Evolutionary conservation across 2,113 vertebrate species (phyloP), one percentile per base, ranked within the genome.

Genomic region (Cheirogaleus medius): DNA sequence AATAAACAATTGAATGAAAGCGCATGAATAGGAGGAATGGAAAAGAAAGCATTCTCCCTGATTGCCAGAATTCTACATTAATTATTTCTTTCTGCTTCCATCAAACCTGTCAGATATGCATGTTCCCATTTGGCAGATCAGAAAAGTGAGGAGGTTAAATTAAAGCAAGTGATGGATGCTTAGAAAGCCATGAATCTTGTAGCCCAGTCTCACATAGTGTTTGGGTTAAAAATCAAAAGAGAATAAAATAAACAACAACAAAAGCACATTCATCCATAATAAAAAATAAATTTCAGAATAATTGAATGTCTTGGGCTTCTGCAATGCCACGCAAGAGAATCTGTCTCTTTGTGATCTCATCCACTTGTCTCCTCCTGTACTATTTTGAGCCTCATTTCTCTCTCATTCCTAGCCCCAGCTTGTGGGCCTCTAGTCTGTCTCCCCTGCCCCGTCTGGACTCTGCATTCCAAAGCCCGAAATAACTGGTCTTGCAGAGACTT

Each of bases 161-260:
- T 39, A 15, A 58, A 89, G 34, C 11, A 69, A 7, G 27, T 27
- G 63, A 88, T 74, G 69, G 0, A 29, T 58, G 58, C 34, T 47
- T 94, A 2, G 58, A 42, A 49, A 83, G 52, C 13, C 27, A 9
- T 21, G 49, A 66, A 23, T 42, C 9, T 37, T 44, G 58, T 6
- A 25, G 42, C 39, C 23, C 6, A 54, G 42, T 37, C 49, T 93
- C 44, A 69, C 44, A 32, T 12, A 44, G 60, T 78, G 34, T 52
- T 93, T 93, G 37, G 34, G 32, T 84, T 80, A 86, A 83, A 97
- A 91, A 54, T 85, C 39, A 88, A 54, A 39, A 63, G 8, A 89
- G 60, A 84, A 44, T 44, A 76, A 95, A 93, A 37, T 54, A 73
- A 71, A 52, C 14, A 42, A 63, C n/a, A 92, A 54, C 4, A 87